phyloP scores from a whole-genome alignment of 1,140 invertebrate species.

The Cherax destructor region DNA sequence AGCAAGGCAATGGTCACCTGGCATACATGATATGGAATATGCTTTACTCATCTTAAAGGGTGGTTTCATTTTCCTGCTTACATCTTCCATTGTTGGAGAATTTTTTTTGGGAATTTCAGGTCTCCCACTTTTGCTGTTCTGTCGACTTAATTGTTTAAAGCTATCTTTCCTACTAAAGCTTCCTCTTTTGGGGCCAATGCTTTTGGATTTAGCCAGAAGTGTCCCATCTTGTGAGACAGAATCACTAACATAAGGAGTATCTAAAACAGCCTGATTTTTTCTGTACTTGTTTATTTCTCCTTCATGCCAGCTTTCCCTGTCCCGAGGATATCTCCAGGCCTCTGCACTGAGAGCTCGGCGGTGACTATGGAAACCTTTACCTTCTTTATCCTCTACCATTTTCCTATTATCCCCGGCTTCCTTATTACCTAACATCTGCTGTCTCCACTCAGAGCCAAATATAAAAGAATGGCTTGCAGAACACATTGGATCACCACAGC shows the following conservation, averaged over 20 bases:
- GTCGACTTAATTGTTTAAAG: constrained; percentile 31
- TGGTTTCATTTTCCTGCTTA: not conserved
- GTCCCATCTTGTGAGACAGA: not conserved
- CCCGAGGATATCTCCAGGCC: constrained; percentile 50
- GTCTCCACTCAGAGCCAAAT: not conserved
- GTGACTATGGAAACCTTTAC: constrained; percentile 38
- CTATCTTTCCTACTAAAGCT: constrained; percentile 40
- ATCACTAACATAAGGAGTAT: not conserved
- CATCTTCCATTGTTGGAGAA: constrained; percentile 32
- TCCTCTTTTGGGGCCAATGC: constrained; percentile 2
- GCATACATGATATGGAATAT: constrained; percentile 55
- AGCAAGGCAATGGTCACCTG: constrained; percentile 34
- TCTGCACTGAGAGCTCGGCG: constrained; percentile 52
- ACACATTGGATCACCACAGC: constrained; percentile 33
- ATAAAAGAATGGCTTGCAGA: constrained; percentile 4
- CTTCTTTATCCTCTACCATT: constrained; percentile 4
- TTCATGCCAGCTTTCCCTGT: constrained; percentile 52
- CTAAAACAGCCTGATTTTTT: not conserved
- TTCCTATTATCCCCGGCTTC: not conserved
- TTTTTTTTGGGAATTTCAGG: constrained; percentile 19
- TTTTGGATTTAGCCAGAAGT: constrained; percentile 7
- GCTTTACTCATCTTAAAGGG: constrained; percentile 41
- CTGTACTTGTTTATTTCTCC: constrained; percentile 29
- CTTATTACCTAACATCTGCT: constrained; percentile 9
- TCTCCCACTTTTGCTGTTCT: constrained; percentile 23